phyloP scores from a whole-genome alignment of 2,888 invertebrate species.

The Hesperia comma region DNA sequence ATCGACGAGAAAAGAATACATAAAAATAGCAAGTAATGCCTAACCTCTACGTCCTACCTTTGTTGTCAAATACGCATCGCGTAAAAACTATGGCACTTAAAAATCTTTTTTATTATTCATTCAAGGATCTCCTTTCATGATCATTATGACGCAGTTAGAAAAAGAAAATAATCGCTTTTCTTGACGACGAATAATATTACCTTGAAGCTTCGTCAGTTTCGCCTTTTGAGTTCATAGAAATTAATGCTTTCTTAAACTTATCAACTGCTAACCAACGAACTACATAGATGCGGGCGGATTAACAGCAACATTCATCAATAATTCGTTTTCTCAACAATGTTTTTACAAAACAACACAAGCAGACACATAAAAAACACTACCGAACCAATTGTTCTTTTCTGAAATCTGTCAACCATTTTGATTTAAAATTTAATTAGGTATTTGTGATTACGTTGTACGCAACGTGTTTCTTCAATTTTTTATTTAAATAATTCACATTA shows the following conservation, averaged over 20 bases:
- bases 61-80: constrained; percentile 42
- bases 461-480: constrained; percentile 26
- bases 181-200: constrained; percentile 58
- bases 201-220: constrained; percentile 84
- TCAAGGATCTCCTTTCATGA: constrained; percentile 31
- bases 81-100: constrained; percentile 14
- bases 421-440: constrained; percentile 42
- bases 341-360: constrained; percentile 58
- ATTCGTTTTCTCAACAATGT: constrained; percentile 42
- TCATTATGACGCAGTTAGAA: constrained; percentile 22
- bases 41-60: constrained; percentile 61
- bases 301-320: constrained; percentile 56
- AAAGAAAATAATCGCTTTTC: constrained; percentile 33
- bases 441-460: constrained; percentile 46
- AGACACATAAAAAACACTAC: constrained; percentile 63
- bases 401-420: constrained; percentile 73
- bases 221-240: constrained; percentile 84
- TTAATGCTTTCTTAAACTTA: constrained; percentile 63
- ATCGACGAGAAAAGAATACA: constrained; percentile 66
- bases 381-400: constrained; percentile 64
- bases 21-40: constrained; percentile 79
- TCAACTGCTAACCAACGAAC: constrained; percentile 58
- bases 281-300: constrained; percentile 60
- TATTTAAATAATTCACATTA: background rate
- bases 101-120: constrained; percentile 7